Conservation (phyloP, 2,113 vertebrate species). For the Australoheros scitulus region DNA sequence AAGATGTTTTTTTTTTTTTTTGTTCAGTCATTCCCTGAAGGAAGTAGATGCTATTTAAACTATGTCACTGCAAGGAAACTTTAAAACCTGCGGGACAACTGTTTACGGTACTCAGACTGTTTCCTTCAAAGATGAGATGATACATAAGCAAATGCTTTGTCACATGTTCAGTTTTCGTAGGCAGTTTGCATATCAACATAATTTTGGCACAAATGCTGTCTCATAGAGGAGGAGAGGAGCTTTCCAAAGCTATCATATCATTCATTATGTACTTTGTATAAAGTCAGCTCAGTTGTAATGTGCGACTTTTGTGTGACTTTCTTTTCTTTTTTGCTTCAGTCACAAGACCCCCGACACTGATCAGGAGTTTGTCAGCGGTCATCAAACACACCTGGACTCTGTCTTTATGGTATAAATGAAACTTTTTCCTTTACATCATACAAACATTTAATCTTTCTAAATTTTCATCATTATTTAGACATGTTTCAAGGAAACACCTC, state of each 20-base stretch:
- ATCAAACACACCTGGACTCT: constrained; percentile 1
- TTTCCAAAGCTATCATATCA: too few species aligned
- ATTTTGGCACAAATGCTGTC: neutral
- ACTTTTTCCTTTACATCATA: neutral
- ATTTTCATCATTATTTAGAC: too few species aligned
- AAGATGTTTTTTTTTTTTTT: neutral
- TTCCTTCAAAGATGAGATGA: neutral
- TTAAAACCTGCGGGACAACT: neutral
- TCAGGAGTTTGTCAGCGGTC: neutral
- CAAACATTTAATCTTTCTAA: neutral
- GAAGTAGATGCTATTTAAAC: neutral
- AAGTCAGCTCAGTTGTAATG: too few species aligned
- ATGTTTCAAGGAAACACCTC: too few species aligned
- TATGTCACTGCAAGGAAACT: neutral
- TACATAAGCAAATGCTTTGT: neutral
- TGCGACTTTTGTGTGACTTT: too few species aligned
- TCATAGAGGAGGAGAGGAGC: too few species aligned
- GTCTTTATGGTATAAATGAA: constrained; percentile 9
- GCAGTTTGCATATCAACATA: neutral
- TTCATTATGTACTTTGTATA: too few species aligned
- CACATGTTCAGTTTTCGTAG: neutral
- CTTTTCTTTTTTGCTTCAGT: neutral
- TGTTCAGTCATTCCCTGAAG: neutral
- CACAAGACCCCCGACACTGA: neutral
- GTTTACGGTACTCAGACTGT: neutral